Percentiles rank a stretch among this genome's conserved stretches.
Evolutionary conservation across 2,888 invertebrate species (phyloP).

Genomic region (Orchestes rusci): DNA sequence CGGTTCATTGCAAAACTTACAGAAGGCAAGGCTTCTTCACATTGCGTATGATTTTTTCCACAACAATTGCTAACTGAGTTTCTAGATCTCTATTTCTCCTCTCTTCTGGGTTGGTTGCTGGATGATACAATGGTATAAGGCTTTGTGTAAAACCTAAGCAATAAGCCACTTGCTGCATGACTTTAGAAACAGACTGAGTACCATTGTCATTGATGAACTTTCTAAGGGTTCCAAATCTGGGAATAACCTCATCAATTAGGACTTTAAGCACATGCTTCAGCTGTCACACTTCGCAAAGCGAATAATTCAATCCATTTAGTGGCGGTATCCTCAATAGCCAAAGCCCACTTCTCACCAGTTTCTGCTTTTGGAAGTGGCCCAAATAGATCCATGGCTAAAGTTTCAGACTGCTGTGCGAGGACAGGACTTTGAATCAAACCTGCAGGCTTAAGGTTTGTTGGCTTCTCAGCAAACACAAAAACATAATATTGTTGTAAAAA

Average conservation of each 20-base stretch:
- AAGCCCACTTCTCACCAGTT: conserved; percentile 10
- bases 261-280: conserved; percentile 29
- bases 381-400: conserved; percentile 23
- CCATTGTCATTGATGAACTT: conserved; percentile 38
- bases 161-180: conserved; percentile 34
- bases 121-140: conserved; percentile 30
- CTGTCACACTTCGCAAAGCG: conserved; percentile 23
- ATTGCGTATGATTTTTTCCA: conserved; percentile 33
- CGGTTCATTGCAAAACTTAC: conserved; percentile 40
- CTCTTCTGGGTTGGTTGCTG: conserved; percentile 25
- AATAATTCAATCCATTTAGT: conserved; percentile 12
- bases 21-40: conserved; percentile 32
- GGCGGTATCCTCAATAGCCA: conserved; percentile 3
- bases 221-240: conserved; percentile 35
- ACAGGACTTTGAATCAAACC: background rate
- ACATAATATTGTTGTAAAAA: no score
- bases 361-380: conserved; percentile 22
- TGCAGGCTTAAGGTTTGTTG: background rate
- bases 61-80: conserved; percentile 31
- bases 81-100: conserved; percentile 34
- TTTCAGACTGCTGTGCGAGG: conserved; percentile 19
- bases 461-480: no score
- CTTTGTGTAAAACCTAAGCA: conserved; percentile 30
- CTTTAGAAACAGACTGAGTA: conserved; percentile 31
- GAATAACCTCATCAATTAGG: conserved; percentile 27